Evolutionary conservation across 2,113 vertebrate genomes (phyloP).

Genomic region (Tretioscincus oriximinensis): DNA sequence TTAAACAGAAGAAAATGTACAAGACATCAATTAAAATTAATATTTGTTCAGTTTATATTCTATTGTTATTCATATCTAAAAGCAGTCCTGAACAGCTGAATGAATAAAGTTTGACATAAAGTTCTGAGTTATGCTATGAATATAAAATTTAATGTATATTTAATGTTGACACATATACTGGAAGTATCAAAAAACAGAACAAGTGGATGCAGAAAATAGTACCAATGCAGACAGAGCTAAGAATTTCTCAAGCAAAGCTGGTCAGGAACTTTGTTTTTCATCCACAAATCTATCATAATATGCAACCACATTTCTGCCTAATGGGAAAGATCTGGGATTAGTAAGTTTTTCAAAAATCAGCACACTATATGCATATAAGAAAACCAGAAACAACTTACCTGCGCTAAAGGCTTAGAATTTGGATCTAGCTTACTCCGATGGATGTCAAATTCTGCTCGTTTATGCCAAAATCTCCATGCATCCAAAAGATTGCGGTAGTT

Average conservation of each 20-base stretch:
- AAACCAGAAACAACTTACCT: slow-evolving; percentile 74
- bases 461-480: slow-evolving; percentile 99
- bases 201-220: no score
- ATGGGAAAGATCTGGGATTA: not conserved
- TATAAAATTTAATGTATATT: no score
- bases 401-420: slow-evolving; percentile 96
- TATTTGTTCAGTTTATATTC: not conserved
- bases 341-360: not conserved
- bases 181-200: no score
- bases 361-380: not conserved
- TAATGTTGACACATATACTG: no score
- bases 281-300: no score
- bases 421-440: slow-evolving; percentile 95
- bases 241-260: no score
- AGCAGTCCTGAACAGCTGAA: no score
- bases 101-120: no score
- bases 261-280: no score
- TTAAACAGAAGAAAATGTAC: slow-evolving; percentile 34
- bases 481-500: slow-evolving; percentile 97
- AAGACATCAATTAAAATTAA: not conserved
- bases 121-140: no score
- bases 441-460: slow-evolving; percentile 98
- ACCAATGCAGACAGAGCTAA: no score
- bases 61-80: not conserved
- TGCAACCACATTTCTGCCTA: no score